Conservation (phyloP, 2,113 vertebrate species). For the Oplegnathus fasciatus region DNA sequence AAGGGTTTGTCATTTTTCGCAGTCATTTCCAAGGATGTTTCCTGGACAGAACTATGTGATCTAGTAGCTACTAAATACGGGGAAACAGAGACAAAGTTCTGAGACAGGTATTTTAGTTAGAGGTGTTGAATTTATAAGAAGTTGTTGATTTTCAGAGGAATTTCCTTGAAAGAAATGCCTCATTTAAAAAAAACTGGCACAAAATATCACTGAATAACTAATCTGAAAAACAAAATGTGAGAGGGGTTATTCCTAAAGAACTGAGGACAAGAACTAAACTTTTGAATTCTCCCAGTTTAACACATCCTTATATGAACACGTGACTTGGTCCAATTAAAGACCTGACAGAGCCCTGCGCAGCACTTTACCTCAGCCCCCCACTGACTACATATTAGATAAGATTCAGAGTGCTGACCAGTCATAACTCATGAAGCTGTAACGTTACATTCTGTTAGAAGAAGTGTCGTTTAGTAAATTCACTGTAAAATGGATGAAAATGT, state of each 20-base stretch:
- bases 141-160: too few species aligned
- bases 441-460: not conserved
- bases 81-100: not conserved
- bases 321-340: too few species aligned
- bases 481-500: too few species aligned
- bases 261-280: not conserved
- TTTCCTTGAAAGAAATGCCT: not conserved
- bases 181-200: not conserved
- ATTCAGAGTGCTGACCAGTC: too few species aligned
- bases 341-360: too few species aligned
- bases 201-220: not conserved
- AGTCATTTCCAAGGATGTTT: accelerated
- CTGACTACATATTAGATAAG: too few species aligned
- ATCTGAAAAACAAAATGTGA: too few species aligned
- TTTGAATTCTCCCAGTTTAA: not conserved
- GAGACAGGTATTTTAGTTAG: too few species aligned
- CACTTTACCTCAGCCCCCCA: too few species aligned
- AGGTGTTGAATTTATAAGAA: too few species aligned
- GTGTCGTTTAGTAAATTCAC: not conserved
- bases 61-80: not conserved
- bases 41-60: not conserved
- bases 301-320: too few species aligned
- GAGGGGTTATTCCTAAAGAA: not conserved
- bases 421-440: not conserved
- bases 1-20: too few species aligned